phyloP scores from a whole-genome alignment of 2,888 invertebrate species.

The Sinentomon sp. region DNA sequence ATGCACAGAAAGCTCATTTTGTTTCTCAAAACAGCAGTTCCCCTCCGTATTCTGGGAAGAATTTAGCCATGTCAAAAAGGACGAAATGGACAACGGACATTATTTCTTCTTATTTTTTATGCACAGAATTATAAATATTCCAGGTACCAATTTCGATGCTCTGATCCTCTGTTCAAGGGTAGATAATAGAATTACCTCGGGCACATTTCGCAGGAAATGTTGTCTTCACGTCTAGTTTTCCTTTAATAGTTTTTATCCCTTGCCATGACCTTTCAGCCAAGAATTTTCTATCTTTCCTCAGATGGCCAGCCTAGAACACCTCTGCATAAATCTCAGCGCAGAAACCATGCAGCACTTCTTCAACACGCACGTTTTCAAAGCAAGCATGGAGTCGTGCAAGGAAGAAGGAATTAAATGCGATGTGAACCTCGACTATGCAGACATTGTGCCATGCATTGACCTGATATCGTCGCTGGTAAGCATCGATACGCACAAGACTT shows the following conservation, averaged over 20 bases:
- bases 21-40: too few relatives aligned
- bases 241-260: slow-evolving; percentile 2
- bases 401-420: slow-evolving; percentile 76
- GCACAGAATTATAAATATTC: too few relatives aligned
- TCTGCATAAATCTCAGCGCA: slow-evolving; percentile 81
- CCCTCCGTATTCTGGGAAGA: too few relatives aligned
- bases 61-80: too few relatives aligned
- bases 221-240: too few relatives aligned
- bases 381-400: slow-evolving; percentile 69
- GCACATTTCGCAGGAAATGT: too few relatives aligned
- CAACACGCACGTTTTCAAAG: slow-evolving; percentile 87
- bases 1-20: too few relatives aligned
- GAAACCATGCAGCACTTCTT: slow-evolving; percentile 96
- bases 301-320: slow-evolving; percentile 66
- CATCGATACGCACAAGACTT: slow-evolving; percentile 6
- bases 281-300: slow-evolving; percentile 15
- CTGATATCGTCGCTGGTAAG: slow-evolving; percentile 59
- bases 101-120: too few relatives aligned
- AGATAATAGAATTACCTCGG: too few relatives aligned
- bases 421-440: slow-evolving; percentile 73
- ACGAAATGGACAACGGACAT: too few relatives aligned
- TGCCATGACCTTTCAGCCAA: not conserved
- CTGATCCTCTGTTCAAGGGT: too few relatives aligned
- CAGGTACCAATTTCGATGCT: too few relatives aligned
- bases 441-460: slow-evolving; percentile 86